A percentile compares a stretch with the other conserved stretches of the same genome.
These are phyloP conservation scores for Sebastes itinus DNA, from an alignment of 2,797 vertebrate species.

Conservation along the genomic window DNA sequence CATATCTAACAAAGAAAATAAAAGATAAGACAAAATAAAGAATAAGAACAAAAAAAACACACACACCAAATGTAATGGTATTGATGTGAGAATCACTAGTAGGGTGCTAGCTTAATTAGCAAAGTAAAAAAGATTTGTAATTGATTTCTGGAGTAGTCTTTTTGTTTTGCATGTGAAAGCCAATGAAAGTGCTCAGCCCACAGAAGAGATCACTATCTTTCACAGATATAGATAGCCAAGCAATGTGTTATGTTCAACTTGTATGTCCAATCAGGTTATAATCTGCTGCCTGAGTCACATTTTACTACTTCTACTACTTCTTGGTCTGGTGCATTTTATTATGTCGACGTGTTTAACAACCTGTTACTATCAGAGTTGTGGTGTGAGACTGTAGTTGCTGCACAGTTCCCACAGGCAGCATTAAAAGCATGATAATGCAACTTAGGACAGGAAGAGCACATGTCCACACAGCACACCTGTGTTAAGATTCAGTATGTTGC, in stretches of 20 bases:
- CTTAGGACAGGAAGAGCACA: neutral
- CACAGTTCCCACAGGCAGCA: slow-evolving; percentile 10
- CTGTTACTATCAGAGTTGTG: slow-evolving; percentile 27
- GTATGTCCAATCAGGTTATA: neutral
- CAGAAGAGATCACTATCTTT: neutral
- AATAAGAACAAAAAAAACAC: too few species aligned
- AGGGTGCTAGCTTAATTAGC: neutral
- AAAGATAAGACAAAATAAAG: too few species aligned
- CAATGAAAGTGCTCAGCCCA: neutral
- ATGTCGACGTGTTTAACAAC: slow-evolving; percentile 13
- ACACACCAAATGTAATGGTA: neutral
- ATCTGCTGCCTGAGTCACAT: neutral
- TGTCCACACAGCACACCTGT: slow-evolving; percentile 12
- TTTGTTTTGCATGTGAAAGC: slow-evolving; percentile 21
- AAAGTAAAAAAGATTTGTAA: neutral
- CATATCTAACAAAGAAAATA: too few species aligned
- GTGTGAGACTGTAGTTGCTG: neutral
- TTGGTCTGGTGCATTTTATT: neutral
- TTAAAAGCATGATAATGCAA: slow-evolving; percentile 2
- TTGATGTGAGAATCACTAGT: neutral
- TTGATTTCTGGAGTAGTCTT: neutral
- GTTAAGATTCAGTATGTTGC: neutral
- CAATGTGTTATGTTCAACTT: neutral
- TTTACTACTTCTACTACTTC: neutral
- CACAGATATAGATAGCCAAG: neutral